These are phyloP conservation scores for Elanus axillaris DNA, from an alignment of 2,113 vertebrate species.

Conservation along the genomic window DNA sequence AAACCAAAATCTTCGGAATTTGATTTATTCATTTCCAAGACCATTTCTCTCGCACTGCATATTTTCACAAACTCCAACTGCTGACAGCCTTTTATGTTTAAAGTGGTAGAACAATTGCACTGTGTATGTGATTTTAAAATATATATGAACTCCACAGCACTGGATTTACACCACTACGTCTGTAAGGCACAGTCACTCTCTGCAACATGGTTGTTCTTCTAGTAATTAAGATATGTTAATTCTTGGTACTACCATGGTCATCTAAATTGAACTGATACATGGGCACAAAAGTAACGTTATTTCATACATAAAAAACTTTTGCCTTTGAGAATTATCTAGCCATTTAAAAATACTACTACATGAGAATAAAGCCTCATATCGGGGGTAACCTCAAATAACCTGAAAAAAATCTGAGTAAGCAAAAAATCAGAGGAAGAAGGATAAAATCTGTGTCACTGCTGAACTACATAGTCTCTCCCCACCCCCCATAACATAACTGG, in stretches of 20 bases:
- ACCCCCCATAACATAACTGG: background rate
- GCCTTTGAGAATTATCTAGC: background rate
- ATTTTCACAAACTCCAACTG: slow-evolving; percentile 22
- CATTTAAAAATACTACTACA: background rate
- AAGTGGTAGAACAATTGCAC: background rate
- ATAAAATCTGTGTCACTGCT: background rate
- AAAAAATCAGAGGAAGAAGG: background rate
- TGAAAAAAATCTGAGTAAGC: background rate
- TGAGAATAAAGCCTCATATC: background rate
- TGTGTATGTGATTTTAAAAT: background rate
- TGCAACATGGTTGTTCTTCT: background rate
- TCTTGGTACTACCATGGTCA: background rate
- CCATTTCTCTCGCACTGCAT: background rate
- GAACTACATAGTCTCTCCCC: background rate
- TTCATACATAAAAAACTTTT: background rate
- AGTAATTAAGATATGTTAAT: background rate
- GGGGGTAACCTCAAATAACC: background rate
- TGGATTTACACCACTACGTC: background rate
- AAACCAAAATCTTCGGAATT: slow-evolving; percentile 33
- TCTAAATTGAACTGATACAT: background rate
- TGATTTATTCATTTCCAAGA: slow-evolving; percentile 30
- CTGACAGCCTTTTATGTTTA: background rate
- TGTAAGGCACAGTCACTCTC: background rate
- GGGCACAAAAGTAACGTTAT: background rate
- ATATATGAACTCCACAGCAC: background rate